Evolutionary conservation across 2,113 vertebrate genomes (phyloP), one percentile per base, ranked within the genome.

Genomic region (Ictalurus punctatus): DNA sequence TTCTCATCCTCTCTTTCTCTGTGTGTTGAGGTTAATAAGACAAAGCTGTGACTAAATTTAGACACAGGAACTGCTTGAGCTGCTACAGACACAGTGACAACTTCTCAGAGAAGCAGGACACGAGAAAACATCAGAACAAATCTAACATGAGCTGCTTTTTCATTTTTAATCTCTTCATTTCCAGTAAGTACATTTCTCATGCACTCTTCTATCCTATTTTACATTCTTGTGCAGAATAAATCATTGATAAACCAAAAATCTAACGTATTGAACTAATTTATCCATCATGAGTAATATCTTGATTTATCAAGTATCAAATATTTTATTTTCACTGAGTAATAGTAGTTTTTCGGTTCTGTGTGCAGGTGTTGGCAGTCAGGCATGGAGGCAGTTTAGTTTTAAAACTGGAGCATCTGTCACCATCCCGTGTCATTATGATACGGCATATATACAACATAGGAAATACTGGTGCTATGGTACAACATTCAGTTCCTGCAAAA

Each of bases 351-450:
- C 48, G 73, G 61, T 54, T 73, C 27, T 71, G 7, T 30, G 3
- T 56, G n/a, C 65, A 85, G 84, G 19, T 21, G 12, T 37, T 71
- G 65, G 0, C 16, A 37, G 16, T 76, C 37, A 44, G 3, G 54
- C 84, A 86, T n/a, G 13, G 21, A 61, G 37, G 30, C 2, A 54
- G 25, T 59, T 88, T n/a, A n/a, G 4, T 88, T 16, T 86, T 1
- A 27, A 54, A 83, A 54, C 52, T 34, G 86, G 88, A 85, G 86
- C 23, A 81, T 65, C 54, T 3, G n/a, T 92, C 12, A 79, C 78
- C 48, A 88, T 92, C 80, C 90, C 83, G 0, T 90, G 88, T 88
- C 27, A 56, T 34, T 92, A 92, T 84, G 79, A 89, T n/a, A 54
- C 2, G 63, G 8, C 61, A 12, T 89, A 92, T 52, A 78, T 27